These are phyloP conservation scores for Aricia artaxerxes DNA, from an alignment of 2,888 invertebrate species.

Conservation along the genomic window DNA sequence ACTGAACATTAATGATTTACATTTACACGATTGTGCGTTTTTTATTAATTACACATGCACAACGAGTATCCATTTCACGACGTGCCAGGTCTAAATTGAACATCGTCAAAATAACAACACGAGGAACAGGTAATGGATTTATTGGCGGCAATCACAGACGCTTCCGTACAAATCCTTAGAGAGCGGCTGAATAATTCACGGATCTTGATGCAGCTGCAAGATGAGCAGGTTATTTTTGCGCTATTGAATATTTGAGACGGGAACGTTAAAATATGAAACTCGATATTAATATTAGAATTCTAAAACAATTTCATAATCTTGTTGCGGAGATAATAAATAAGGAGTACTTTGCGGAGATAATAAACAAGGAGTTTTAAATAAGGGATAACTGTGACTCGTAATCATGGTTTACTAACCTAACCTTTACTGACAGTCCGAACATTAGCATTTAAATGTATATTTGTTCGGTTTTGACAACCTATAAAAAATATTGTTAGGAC, in stretches of 20 bases:
- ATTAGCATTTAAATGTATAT: no score
- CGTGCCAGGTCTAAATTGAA: slow-evolving; percentile 18
- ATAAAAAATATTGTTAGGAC: no score
- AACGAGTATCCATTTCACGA: not conserved
- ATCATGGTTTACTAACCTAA: no score
- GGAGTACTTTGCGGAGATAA: not conserved
- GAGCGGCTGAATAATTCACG: slow-evolving; percentile 75
- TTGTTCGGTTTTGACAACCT: no score
- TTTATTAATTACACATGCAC: not conserved
- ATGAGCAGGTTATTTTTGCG: slow-evolving; percentile 17
- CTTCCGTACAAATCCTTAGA: slow-evolving; percentile 68
- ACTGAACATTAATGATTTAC: not conserved
- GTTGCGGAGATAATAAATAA: not conserved
- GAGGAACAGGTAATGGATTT: slow-evolving; percentile 56
- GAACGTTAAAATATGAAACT: slow-evolving; percentile 13
- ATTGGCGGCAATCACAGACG: slow-evolving; percentile 73
- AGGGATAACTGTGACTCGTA: no score
- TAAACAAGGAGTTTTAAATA: not conserved
- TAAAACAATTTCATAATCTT: not conserved
- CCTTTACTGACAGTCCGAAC: not conserved
- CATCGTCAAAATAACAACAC: slow-evolving; percentile 17
- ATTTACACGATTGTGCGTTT: not conserved
- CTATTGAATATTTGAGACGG: slow-evolving; percentile 19
- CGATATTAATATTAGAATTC: not conserved
- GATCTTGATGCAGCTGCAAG: slow-evolving; percentile 45